phyloP scores from a whole-genome alignment of 1,140 invertebrate genomes.

The Ylistrum balloti region DNA sequence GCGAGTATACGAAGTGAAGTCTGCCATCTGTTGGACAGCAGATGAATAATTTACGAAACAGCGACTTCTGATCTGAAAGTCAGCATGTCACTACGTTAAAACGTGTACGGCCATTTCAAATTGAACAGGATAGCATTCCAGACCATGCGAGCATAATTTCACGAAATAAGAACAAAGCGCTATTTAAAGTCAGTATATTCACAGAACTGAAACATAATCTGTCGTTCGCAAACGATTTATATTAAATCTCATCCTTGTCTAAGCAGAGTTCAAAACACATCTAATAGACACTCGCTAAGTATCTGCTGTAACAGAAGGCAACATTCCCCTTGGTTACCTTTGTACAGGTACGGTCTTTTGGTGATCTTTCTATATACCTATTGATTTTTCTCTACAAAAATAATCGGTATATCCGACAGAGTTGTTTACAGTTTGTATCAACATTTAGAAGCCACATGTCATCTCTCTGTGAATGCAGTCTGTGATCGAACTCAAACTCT shows the following conservation, averaged over 20 bases:
- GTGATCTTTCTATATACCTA: not conserved
- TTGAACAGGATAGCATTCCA: too few relatives aligned
- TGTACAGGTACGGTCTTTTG: too few relatives aligned
- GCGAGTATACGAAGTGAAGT: too few relatives aligned
- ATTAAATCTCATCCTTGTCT: too few relatives aligned
- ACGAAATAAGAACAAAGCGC: too few relatives aligned
- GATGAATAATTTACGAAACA: not conserved
- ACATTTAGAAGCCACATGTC: not conserved
- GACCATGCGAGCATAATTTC: too few relatives aligned
- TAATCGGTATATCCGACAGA: not conserved
- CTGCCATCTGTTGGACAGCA: not conserved
- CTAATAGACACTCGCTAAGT: not conserved
- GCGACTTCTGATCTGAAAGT: not conserved
- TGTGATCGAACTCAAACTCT: not conserved
- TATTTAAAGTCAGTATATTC: too few relatives aligned
- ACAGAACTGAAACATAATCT: too few relatives aligned
- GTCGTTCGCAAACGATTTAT: too few relatives aligned
- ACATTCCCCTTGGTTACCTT: not conserved
- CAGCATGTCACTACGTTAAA: not conserved
- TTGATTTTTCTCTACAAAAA: not conserved
- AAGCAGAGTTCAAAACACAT: not conserved
- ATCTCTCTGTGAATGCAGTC: not conserved
- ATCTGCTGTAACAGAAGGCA: not conserved
- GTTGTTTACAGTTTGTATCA: not conserved
- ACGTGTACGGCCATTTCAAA: too few relatives aligned